Conservation (phyloP, 2,888 invertebrate species). For the Caenorhabditis auriculariae region DNA sequence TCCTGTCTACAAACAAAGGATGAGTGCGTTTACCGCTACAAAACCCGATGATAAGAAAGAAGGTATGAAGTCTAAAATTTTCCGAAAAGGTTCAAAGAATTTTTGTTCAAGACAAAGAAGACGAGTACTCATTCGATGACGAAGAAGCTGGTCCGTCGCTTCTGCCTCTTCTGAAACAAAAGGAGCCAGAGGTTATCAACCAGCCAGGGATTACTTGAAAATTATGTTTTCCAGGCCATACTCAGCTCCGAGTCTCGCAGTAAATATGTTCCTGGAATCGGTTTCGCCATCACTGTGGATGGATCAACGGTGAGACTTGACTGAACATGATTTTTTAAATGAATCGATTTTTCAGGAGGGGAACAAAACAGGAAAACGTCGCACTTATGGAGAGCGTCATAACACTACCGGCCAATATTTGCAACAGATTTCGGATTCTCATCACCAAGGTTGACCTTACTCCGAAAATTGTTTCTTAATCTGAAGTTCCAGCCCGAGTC, state of each 20-base stretch:
- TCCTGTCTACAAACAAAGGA: slow-evolving; percentile 47
- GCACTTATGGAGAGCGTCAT: too few relatives aligned
- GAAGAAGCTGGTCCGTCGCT: slow-evolving; percentile 15
- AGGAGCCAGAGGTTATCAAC: slow-evolving; percentile 8
- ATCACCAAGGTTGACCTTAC: too few relatives aligned
- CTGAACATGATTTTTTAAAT: too few relatives aligned
- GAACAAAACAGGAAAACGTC: too few relatives aligned
- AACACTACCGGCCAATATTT: too few relatives aligned
- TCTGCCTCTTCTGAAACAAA: background rate
- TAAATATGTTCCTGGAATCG: slow-evolving; percentile 37
- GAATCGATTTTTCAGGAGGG: too few relatives aligned
- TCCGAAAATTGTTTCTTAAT: slow-evolving; percentile 5
- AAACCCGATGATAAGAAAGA: background rate
- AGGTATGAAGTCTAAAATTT: background rate
- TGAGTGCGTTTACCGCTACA: slow-evolving; percentile 1
- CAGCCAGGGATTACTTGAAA: background rate
- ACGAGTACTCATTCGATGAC: slow-evolving; percentile 40
- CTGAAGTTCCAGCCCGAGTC: slow-evolving; percentile 3
- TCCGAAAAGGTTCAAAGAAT: background rate
- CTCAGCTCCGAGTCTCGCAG: too few relatives aligned
- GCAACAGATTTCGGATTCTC: background rate
- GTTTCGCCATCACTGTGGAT: slow-evolving; percentile 37
- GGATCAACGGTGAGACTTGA: too few relatives aligned
- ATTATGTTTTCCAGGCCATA: too few relatives aligned
- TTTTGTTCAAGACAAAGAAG: slow-evolving; percentile 5